Conservation (phyloP, 2,113 vertebrate species). For the Theristicus caerulescens region DNA sequence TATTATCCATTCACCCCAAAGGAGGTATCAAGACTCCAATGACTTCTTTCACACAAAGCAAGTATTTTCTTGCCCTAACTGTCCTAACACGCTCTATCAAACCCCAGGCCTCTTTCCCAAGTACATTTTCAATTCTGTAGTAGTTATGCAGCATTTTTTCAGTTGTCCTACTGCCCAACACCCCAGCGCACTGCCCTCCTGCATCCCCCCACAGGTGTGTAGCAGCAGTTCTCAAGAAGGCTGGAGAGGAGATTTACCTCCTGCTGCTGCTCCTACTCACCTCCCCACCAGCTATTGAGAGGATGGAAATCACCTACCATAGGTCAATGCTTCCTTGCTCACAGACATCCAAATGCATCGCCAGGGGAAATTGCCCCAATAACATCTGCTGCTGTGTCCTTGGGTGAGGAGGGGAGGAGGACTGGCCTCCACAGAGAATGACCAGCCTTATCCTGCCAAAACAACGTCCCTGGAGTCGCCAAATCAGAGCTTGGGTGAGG, state of each 20-base stretch:
- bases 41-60: neutral
- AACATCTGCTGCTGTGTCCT: neutral
- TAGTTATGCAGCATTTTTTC: neutral
- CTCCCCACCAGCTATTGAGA: neutral
- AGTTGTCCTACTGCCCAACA: neutral
- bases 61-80: neutral
- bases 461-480: neutral
- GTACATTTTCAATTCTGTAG: neutral
- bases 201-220: neutral
- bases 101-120: neutral
- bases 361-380: accelerated
- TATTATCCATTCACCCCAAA: neutral
- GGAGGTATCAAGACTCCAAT: neutral
- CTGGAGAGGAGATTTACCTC: neutral
- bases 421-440: neutral
- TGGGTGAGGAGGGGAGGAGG: neutral
- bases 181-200: neutral
- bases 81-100: accelerated
- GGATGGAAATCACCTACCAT: neutral
- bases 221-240: neutral
- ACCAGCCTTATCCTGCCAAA: neutral
- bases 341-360: neutral
- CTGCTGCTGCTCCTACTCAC: neutral
- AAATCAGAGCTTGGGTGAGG: neutral
- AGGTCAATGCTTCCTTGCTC: neutral